Base-by-base conservation (phyloP, 2,888 invertebrate genomes). In the Bombyx huttoni region DNA sequence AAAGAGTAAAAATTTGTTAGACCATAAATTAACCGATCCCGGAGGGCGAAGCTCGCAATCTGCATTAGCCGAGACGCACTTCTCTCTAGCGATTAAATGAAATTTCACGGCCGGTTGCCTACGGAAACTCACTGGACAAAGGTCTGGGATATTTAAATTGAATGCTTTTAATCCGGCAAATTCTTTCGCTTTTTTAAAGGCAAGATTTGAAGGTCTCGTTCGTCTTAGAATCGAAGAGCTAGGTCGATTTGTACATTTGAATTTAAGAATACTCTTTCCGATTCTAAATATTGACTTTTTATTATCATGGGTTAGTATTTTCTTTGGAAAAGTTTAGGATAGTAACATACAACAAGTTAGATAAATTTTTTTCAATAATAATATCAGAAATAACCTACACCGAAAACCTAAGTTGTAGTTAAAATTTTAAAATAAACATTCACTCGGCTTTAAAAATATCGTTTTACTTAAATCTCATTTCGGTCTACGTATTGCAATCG, bases 41-140 rank as follows among this genome's bases (percentile, higher is more conserved):
- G 65, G 67, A 64, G 76, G 77, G 78, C 64, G 70, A 75, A 70
- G 62, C 71, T 75, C 78, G 78, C 83, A 82, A 84, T 85, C 85
- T 85, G 85, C 85, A 85, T 86, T 85, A 86, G 81, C 73, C 67
- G 73, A 75, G 84, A 81, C 84, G 84, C 85, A 85, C 84, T 83
- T 78, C 81, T 83, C 81, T 78, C 73, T 68, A 62, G 67, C 82
- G 83, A 84, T 85, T 85, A 85, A 85, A 85, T 85, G 82, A 85
- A 84, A 84, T 85, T 84, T 85, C 82, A 85, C 77, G 82, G 80
- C 71, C 75, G 75, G 81, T 70, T 81, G 80, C 83, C 77, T 77
- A 67, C 78, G 71, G 77, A 72, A 80, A 72, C 78, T 73, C 74
- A 65, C 78, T 73, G 84, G 85, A 84, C 84, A 82, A 84, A 84